Evolutionary conservation across 2,888 invertebrate species (phyloP), one percentile per base, ranked within the genome.

Genomic region (Campoplex nolae): DNA sequence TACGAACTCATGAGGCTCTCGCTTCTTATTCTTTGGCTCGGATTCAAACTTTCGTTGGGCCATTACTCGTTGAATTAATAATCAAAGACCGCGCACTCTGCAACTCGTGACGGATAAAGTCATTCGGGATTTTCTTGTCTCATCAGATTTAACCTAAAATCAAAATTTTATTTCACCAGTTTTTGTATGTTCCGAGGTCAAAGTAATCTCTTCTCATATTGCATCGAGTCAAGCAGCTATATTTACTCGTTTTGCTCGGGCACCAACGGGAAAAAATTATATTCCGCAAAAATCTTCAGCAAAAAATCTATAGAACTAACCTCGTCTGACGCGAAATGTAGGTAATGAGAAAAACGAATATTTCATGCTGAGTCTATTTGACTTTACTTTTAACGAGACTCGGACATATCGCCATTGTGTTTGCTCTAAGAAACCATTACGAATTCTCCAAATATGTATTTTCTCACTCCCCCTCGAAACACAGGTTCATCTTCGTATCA

Each of bases 371-470:
- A 23, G 18, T 74, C 67, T 58, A 28, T 56, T 28, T 16, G 45
- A 68, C 38, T 32, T n/a, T 45, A 18, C 13, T 35, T 9, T 71
- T 80, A 65, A 82, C 74, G 70, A 32, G 68, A 67, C 48, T 85
- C 78, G 48, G 68, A 83, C 67, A 48, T n/a, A 11, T 56, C 56
- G n/a, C 32, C 23, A 67, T 62, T 62, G 42, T 45, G 75, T 74
- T 74, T 11, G 13, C 13, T 51, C 9, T 48, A n/a, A 65, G 35
- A 16, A 13, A 42, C 9, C 11, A 45, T 45, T 56, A 42, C 3
- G 45, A 56, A 74, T 32, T 45, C 74, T 16, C 23, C 48, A 68
- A 80, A 75, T 32, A 58, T 70, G 16, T 38, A 28, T 13, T 68
- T 42, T 58, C 11, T 42, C 9, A n/a, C 38, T 18, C 67, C 67